A percentile compares a stretch with the other conserved stretches of the same genome.
These are phyloP conservation scores for Pyxicephalus adspersus DNA, from an alignment of 2,113 vertebrate species.

Conservation along the genomic window DNA sequence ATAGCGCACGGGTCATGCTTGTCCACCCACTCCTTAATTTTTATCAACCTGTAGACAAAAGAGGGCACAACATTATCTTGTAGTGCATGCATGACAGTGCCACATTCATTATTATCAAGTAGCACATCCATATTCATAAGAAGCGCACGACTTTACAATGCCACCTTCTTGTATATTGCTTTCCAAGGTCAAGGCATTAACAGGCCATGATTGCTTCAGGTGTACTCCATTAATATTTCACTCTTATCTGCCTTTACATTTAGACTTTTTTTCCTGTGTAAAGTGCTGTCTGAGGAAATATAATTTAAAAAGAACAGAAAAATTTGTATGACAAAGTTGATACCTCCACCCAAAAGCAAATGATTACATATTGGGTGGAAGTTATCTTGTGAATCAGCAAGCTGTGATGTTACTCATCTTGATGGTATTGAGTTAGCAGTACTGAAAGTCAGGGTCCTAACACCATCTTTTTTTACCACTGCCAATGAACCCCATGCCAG, in stretches of 20 bases:
- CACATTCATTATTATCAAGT: conserved; percentile 85
- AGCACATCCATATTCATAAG: conserved; percentile 88
- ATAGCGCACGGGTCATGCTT: conserved; percentile 91
- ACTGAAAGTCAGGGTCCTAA: too few species aligned
- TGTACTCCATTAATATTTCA: conserved; percentile 77
- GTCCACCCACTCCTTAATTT: conserved; percentile 99
- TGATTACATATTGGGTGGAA: too few species aligned
- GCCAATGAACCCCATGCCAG: too few species aligned
- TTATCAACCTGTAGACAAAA: conserved; percentile 91
- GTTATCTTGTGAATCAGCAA: too few species aligned
- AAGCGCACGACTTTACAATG: conserved; percentile 80
- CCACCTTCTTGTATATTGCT: conserved; percentile 83
- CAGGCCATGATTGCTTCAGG: conserved; percentile 80
- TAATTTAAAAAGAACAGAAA: too few species aligned
- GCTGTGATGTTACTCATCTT: too few species aligned
- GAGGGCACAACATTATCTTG: conserved; percentile 85
- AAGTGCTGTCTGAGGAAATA: too few species aligned
- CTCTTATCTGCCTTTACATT: conserved; percentile 71
- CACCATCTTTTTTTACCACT: too few species aligned
- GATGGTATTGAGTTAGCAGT: too few species aligned
- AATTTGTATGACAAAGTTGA: too few species aligned
- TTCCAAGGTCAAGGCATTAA: conserved; percentile 82
- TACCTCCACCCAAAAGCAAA: too few species aligned
- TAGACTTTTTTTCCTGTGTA: background rate
- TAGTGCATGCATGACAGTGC: conserved; percentile 82